These are phyloP conservation scores for Ctenochaetus hawaiiensis DNA, from an alignment of 2,797 vertebrate species.

Conservation along the genomic window DNA sequence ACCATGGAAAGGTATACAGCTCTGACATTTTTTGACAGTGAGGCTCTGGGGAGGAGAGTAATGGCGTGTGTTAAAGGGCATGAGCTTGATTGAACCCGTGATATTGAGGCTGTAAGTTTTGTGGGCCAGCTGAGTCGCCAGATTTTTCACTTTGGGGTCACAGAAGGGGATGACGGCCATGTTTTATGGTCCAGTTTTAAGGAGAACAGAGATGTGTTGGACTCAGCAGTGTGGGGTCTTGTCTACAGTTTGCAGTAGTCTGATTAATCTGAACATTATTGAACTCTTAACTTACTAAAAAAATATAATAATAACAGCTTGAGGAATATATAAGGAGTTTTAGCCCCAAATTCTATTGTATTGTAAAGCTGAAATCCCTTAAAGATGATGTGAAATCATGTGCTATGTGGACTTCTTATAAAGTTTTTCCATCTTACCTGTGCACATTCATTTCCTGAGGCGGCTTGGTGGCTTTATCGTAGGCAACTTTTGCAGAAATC, in stretches of 20 bases:
- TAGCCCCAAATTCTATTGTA: too few species aligned
- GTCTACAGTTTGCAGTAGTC: not conserved
- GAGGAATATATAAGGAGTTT: not conserved
- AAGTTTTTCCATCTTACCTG: conserved; percentile 85
- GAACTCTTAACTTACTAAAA: not conserved
- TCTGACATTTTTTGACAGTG: conserved; percentile 41
- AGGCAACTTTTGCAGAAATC: conserved; percentile 96
- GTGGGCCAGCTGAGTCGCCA: conserved; percentile 14
- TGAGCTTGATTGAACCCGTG: not conserved
- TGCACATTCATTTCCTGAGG: conserved; percentile 99
- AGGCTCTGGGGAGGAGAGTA: conserved; percentile 22
- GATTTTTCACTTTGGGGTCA: conserved; percentile 12
- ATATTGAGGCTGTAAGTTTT: conserved; percentile 20
- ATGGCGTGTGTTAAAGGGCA: conserved; percentile 49
- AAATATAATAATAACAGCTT: not conserved
- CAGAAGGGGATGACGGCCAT: not conserved
- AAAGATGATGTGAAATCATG: too few species aligned
- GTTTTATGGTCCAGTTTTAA: not conserved
- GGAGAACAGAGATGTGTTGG: not conserved
- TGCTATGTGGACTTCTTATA: not conserved
- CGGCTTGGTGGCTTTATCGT: conserved; percentile 95
- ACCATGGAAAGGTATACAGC: not conserved
- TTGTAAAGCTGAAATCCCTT: too few species aligned
- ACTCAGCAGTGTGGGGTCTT: not conserved
- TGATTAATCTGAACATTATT: not conserved